Evolutionary conservation across 1,140 invertebrate genomes (phyloP).

Genomic region (Brachionus sp.): DNA sequence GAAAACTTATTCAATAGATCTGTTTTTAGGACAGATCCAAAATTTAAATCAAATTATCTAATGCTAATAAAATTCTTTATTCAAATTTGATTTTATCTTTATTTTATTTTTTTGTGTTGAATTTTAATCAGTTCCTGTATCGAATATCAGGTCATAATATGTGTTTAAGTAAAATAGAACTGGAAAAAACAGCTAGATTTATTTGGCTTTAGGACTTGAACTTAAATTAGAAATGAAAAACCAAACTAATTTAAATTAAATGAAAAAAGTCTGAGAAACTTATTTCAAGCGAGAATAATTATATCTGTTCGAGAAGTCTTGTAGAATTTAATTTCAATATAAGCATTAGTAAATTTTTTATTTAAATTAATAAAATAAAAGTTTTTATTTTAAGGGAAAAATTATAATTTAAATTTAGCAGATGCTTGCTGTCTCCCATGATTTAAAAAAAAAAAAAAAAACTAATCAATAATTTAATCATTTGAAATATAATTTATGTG

Average conservation of each 20-base stretch:
- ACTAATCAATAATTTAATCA: constrained; percentile 43
- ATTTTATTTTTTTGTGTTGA: not conserved
- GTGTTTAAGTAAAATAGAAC: not conserved
- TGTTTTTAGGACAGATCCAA: not conserved
- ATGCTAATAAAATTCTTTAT: not conserved
- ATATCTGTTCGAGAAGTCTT: not conserved
- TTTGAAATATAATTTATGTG: constrained; percentile 42
- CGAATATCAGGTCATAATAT: not conserved
- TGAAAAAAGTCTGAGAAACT: not conserved
- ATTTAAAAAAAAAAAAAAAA: constrained; percentile 19
- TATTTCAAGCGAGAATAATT: not conserved
- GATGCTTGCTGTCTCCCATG: constrained; percentile 5
- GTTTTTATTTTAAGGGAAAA: not conserved
- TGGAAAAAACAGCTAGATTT: not conserved
- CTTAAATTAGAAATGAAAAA: not conserved
- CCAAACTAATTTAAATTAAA: not conserved
- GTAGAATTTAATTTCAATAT: not conserved
- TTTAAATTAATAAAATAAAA: constrained; percentile 35
- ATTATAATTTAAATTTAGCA: constrained; percentile 29
- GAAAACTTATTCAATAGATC: too few relatives aligned
- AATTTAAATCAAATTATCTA: not conserved
- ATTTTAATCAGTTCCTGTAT: not conserved
- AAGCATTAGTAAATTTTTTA: not conserved
- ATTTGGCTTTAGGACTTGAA: not conserved
- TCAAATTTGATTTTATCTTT: not conserved